Base-by-base conservation (phyloP, 2,888 invertebrate species). In the Xestia xanthographa region DNA sequence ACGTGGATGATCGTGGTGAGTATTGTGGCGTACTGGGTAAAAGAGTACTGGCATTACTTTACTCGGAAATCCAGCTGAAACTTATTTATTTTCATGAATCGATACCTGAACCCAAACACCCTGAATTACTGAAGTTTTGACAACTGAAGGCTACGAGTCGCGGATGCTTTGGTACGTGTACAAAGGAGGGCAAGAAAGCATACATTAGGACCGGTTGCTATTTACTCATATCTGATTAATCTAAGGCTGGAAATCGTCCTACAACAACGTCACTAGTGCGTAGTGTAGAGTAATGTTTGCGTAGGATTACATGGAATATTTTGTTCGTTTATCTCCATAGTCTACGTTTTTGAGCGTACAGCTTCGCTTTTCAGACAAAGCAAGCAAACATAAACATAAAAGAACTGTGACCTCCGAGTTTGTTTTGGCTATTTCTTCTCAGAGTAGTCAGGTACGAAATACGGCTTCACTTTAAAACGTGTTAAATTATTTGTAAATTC, bases 161-260 rank as follows among this genome's bases (percentile, higher is more conserved):
- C 48, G 14, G 4, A 75, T 41, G n/a, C 2, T 38, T 62, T 22
- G 5, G 43, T 20, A 41, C 29, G 20, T 50, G 2, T 38, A 29
- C 45, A 1, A 53, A 45, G 6, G 60, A n/a, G 34, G 12, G 34
- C 26, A 45, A 45, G 38, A 45, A 4, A 62, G 62, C 45, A 41
- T 14, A 79, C 26, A 67, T 26, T 26, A 48, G 66, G 41, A 79
- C 66, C 75, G 41, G 62, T 75, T 67, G 41, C 60, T 75, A 63
- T 81, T 79, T 67, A 66, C 62, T 56, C 6, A 65, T 14, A 5
- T 41, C 75, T 67, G 66, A 79, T 75, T 66, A 63, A 29, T 34
- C n/a, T 66, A 79, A 81, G 66, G 75, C 29, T 75, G 22, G 6
- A 34, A 75, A 56, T 53, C 38, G 38, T 53, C 53, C 53, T 62